Evolutionary conservation across 2,888 invertebrate species (phyloP), one percentile per base, ranked within the genome.

Genomic region (Trypoxylon attenuatum): DNA sequence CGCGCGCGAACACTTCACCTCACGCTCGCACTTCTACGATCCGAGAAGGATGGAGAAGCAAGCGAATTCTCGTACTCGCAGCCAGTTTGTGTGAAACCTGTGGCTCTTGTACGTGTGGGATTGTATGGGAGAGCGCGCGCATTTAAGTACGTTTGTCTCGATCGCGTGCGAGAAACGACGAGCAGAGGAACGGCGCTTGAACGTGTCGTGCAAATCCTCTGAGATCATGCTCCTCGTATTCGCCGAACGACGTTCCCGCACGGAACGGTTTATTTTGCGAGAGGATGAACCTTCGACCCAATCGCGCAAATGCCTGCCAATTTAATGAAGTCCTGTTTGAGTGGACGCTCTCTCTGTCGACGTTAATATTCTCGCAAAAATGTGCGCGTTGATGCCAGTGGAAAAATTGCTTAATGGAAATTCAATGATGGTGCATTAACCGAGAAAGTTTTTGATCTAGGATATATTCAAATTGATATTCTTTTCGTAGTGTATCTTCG

Each of bases 131-230:
- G 18, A 18, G 16, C 18, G 51, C 27, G 42, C 23, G 55, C 66
- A 63, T 57, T 71, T 75, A 72, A 75, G 76, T 76, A 77, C 76
- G 76, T 73, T 77, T 76, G 77, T 73, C 73, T 69, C 76, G 65
- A 78, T 77, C 74, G 73, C 76, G 76, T 72, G 76, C 63, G 61
- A 64, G 76, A 71, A 76, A 66, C 72, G 65, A 57, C 69, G 52
- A 49, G 67, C 51, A 43, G 74, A 79, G 76, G 71, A 76, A 78
- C 79, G 77, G 77, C 76, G 80, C 78, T 81, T 71, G 75, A 73
- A 71, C 76, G 79, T 73, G 78, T 78, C 76, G 77, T 68, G 66
- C 73, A 80, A 82, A 82, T 82, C 80, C 79, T 71, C 78, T 78
- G 79, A 69, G 75, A 66, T 77, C 77, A 72, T 72, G 73, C 75